Base-by-base conservation (phyloP, 2,797 vertebrate species). In the Myioborus miniatus region DNA sequence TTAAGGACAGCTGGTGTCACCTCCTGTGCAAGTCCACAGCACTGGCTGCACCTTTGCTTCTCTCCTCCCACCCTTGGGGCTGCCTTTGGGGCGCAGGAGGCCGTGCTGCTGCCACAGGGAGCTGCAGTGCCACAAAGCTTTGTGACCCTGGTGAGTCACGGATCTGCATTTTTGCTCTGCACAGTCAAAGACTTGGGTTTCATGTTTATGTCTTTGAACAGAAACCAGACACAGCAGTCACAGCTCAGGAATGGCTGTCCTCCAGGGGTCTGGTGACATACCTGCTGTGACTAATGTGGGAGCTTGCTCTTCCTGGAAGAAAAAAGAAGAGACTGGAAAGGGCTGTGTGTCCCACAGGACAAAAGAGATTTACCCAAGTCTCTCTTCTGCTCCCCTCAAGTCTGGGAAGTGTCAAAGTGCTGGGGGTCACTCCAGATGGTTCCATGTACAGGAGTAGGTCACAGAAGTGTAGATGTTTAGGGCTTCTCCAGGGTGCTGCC, bases 31-130 rank as follows among this genome's bases (percentile, higher is more conserved):
- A 37, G 27, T 13, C 69, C 47, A 9, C 27, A 59, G 29, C 32
- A n/a, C 16, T 15, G n/a, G 21, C 30, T 20, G 43, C 41, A n/a
- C 6, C 19, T 84, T 76, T 79, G 37, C 12, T 32, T 63, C 39
- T 55, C 50, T 37, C 30, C 27, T 29, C 17, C 7, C 3, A 0
- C 23, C 16, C 56, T 36, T 2, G 0, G 27, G 2, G 7, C 67
- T 68, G 58, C 41, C 46, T 52, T 83, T 3, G 5, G 34, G 36
- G 6, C 3, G 9, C 44, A 79, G 84, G 47, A 76, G 32, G 39
- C 27, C 59, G 0, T 19, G 18, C 37, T 72, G 55, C 43, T 83
- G 89, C 59, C 84, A 32, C 1, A 0, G 22, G 12, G n/a, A 63
- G 30, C 21, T 19, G 6, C 2, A 21, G 36, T 43, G 49, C 20